Evolutionary conservation across 2,888 invertebrate species (phyloP).

Genomic region (Caenorhabditis uteleia): DNA sequence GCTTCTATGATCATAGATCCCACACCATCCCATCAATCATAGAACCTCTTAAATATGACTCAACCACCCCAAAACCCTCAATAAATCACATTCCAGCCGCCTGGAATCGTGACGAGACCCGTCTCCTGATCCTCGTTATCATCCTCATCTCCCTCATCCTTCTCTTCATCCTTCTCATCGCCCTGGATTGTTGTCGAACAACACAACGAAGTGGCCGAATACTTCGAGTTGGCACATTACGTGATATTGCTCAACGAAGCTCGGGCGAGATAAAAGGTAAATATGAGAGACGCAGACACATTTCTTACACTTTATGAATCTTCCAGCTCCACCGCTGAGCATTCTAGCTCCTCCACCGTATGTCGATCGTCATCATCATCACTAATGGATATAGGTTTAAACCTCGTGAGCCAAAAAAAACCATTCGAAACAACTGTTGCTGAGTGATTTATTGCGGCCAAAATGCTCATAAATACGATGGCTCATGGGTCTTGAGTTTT

Average conservation of each 20-base stretch:
- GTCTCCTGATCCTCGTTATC: conserved; percentile 21
- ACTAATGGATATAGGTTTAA: too few species aligned
- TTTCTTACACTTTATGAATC: neutral
- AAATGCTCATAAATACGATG: too few species aligned
- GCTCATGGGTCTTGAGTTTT: too few species aligned
- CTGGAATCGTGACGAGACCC: conserved; percentile 26
- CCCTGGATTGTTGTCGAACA: conserved; percentile 18
- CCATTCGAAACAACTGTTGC: too few species aligned
- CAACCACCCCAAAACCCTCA: too few species aligned
- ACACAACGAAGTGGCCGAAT: too few species aligned
- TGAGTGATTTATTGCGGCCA: too few species aligned
- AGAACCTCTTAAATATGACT: too few species aligned
- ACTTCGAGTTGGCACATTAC: neutral
- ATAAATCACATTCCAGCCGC: too few species aligned
- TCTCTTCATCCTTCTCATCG: conserved; percentile 18
- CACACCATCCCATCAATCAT: too few species aligned
- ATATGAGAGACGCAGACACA: neutral
- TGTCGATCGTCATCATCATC: conserved; percentile 6
- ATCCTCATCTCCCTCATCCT: conserved; percentile 21
- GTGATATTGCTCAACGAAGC: neutral
- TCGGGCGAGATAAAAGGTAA: neutral
- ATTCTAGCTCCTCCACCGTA: conserved; percentile 34
- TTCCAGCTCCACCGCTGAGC: conserved; percentile 37
- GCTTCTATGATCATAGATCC: too few species aligned
- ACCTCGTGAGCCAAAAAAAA: too few species aligned